These are phyloP conservation scores for Corythornis madagascariensis DNA, from an alignment of 2,113 vertebrate genomes.

Conservation along the genomic window DNA sequence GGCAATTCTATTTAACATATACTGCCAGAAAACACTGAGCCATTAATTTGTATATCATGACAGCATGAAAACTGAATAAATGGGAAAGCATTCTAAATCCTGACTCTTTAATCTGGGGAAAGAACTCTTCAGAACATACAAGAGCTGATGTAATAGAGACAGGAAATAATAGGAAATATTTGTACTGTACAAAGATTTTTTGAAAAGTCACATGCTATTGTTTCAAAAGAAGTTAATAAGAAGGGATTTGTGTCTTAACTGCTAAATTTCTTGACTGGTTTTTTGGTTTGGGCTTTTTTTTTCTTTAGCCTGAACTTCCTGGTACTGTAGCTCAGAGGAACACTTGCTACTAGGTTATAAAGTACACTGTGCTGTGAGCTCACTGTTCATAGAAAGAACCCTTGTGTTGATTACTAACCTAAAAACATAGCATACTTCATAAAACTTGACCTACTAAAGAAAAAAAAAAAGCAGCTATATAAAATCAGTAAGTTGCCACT, in stretches of 20 bases:
- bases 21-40: not conserved
- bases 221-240: not conserved
- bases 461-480: not conserved
- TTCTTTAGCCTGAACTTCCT: not conserved
- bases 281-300: not conserved
- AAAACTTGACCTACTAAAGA: not conserved
- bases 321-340: not conserved
- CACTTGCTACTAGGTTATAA: not conserved
- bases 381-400: not conserved
- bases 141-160: not conserved
- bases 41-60: not conserved
- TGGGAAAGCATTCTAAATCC: not conserved
- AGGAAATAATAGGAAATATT: not conserved
- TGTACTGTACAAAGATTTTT: not conserved
- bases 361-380: not conserved
- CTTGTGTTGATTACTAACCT: not conserved
- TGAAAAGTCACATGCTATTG: not conserved
- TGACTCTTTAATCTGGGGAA: not conserved
- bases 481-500: not conserved
- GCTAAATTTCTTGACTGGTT: not conserved
- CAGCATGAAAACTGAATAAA: not conserved
- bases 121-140: not conserved
- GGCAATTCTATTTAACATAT: not conserved
- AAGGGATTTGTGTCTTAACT: not conserved
- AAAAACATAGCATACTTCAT: not conserved